These are phyloP conservation scores for Acanthis flammea DNA, from an alignment of 2,797 vertebrate species.

Conservation along the genomic window DNA sequence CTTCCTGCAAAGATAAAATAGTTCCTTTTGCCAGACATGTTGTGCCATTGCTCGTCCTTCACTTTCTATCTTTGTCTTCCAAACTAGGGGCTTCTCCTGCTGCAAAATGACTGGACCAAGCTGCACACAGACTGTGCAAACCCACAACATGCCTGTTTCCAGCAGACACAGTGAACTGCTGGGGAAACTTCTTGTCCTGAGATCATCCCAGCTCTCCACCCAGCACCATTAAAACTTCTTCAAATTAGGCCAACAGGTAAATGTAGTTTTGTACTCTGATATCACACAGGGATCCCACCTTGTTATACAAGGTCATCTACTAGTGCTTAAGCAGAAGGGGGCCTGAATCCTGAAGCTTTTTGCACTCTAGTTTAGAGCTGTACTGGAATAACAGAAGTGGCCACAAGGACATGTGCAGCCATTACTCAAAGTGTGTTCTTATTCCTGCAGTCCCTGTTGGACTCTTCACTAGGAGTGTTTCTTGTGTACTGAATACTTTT, in stretches of 20 bases:
- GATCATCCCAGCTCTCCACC: background rate
- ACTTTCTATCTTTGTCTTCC: background rate
- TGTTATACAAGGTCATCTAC: background rate
- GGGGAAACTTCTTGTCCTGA: background rate
- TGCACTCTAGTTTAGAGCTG: background rate
- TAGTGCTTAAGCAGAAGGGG: background rate
- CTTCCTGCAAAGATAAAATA: constrained; percentile 41
- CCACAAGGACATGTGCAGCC: background rate
- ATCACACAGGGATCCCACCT: background rate
- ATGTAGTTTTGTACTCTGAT: background rate
- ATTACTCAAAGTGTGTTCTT: background rate
- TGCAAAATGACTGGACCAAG: background rate
- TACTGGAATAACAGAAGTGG: background rate
- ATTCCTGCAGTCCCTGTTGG: background rate
- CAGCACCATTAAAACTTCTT: background rate
- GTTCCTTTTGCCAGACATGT: background rate
- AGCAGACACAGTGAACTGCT: background rate
- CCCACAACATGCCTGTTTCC: background rate
- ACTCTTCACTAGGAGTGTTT: background rate
- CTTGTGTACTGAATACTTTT: background rate
- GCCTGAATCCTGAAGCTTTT: background rate
- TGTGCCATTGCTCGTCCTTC: background rate
- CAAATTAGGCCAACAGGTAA: background rate
- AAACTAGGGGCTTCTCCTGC: background rate
- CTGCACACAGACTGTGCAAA: accelerated